These are phyloP conservation scores for Platycnemis pennipes DNA, from an alignment of 2,888 invertebrate genomes.

Conservation along the genomic window DNA sequence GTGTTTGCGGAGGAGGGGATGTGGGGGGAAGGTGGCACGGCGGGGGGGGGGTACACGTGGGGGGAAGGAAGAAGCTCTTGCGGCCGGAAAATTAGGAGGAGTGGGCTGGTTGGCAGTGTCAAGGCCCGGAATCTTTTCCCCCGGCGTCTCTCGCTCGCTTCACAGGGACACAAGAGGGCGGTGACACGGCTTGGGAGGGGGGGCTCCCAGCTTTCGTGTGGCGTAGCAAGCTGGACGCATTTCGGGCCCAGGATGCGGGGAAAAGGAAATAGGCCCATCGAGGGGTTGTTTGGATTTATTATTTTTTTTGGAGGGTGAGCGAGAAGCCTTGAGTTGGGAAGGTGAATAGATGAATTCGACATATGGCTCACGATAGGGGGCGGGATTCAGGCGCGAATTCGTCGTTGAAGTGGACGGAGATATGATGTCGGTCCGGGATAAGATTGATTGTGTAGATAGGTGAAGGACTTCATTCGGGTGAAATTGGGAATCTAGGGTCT, in stretches of 20 bases:
- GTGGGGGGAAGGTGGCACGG: background rate
- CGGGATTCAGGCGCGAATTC: background rate
- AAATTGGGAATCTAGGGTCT: background rate
- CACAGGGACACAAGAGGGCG: slow-evolving; percentile 40
- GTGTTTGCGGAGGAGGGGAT: background rate
- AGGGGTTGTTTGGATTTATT: background rate
- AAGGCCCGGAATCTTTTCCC: background rate
- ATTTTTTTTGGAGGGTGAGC: background rate
- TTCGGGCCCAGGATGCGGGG: background rate
- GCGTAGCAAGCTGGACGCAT: background rate
- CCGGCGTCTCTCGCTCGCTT: slow-evolving; percentile 42
- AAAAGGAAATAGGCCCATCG: background rate
- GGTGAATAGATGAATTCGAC: background rate
- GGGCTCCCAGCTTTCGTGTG: background rate
- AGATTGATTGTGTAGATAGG: slow-evolving; percentile 4
- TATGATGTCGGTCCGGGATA: background rate
- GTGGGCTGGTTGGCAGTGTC: slow-evolving; percentile 42
- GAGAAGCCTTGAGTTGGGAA: background rate
- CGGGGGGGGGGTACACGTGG: background rate
- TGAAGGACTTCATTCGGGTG: background rate
- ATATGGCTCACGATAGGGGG: background rate
- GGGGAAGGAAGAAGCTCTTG: slow-evolving; percentile 1
- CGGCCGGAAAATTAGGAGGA: slow-evolving; percentile 66
- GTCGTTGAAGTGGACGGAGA: background rate
- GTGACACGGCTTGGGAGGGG: background rate